Evolutionary conservation across 2,113 vertebrate genomes (phyloP), one percentile per base, ranked within the genome.

Genomic region (Sebastes fasciatus): DNA sequence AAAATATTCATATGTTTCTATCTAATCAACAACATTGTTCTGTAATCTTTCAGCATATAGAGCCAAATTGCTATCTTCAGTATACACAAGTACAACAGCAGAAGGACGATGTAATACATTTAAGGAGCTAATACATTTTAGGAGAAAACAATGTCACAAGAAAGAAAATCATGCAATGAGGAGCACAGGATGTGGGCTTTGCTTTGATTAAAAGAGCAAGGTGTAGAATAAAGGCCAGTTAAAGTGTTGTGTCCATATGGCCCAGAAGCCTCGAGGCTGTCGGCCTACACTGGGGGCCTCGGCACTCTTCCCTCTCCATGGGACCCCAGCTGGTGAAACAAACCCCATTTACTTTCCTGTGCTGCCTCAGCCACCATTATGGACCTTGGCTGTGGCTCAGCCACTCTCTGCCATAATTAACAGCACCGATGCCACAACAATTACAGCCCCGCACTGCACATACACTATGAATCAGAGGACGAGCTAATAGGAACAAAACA

Each of bases 381-480:
- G 96, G 97, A 97, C 97, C 96, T 98, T 98, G 98, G 97, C 98
- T 97, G 95, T 95, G 97, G 97, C 97, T 98, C 97, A 98, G 98
- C 96, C 97, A 96, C 97, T 97, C 98, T 97, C 97, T 97, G 96
- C 97, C 96, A 97, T 99, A 99, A 99, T 99, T 99, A 99, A 99
- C 97, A 97, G 96, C 96, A 96, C 96, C 97, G 94, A 97, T 97
- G 97, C 96, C 95, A 96, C 97, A 96, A 98, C 97, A 97, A 98
- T 98, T 99, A 98, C 95, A 97, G 96, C 96, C 96, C 94, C 82
- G 94, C 85, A 79, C 96, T 93, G 95, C 96, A 96, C 93, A 96
- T 97, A 96, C 97, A 94, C 95, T 95, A 95, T 96, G 97, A 97
- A 96, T 97, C 96, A 97, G 96, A 96, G 96, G 96, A 89, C 49